phyloP scores from a whole-genome alignment of 2,113 vertebrate genomes.

The Piprites chloris region DNA sequence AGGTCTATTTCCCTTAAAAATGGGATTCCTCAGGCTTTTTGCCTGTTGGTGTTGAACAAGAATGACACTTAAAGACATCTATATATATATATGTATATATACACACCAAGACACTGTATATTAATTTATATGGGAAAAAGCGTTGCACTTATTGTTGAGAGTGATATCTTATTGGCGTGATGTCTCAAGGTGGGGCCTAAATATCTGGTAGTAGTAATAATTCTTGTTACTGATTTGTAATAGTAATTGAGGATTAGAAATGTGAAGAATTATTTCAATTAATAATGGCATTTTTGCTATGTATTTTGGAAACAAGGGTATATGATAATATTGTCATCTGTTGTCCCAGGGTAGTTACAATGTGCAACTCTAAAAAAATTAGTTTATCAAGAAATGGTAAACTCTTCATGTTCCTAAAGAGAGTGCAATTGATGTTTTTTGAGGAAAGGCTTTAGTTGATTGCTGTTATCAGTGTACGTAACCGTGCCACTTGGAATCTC shows the following conservation, averaged over 20 bases:
- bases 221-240: background rate
- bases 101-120: background rate
- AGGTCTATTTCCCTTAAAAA: background rate
- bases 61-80: background rate
- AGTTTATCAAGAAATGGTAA: background rate
- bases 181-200: background rate
- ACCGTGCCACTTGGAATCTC: background rate
- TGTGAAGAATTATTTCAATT: background rate
- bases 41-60: background rate
- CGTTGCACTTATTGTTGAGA: background rate
- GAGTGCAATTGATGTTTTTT: background rate
- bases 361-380: background rate
- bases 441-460: background rate
- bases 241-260: background rate
- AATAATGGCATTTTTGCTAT: background rate
- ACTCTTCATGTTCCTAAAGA: background rate
- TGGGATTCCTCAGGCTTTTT: accelerated
- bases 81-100: background rate
- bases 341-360: background rate
- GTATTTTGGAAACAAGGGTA: background rate
- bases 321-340: background rate
- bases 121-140: background rate
- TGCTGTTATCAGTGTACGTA: background rate
- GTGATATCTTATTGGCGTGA: accelerated
- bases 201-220: background rate